Base-by-base conservation (phyloP, 2,888 invertebrate genomes). In the Scaptomyza tumidula region DNA sequence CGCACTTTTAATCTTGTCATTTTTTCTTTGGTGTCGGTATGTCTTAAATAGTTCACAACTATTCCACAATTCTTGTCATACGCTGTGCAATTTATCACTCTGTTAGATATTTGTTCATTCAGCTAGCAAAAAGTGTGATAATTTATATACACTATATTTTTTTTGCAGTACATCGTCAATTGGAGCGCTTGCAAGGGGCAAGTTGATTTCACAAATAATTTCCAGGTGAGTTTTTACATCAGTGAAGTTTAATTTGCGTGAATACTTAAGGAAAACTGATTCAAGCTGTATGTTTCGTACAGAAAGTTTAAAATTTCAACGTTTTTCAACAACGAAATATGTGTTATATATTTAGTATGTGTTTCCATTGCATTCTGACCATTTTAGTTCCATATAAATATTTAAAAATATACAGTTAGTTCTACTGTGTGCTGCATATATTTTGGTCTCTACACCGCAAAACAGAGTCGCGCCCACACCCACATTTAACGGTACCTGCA, bases 401-500 rank as follows among this genome's bases (percentile, higher is more conserved):
- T 14, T n/a, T n/a, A n/a, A n/a, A 3, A 27, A 37, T 35, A 16
- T 43, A 33, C n/a, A 44, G 29, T 19, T 24, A 35, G 2, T 13
- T 46, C 7, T 14, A 13, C 5, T 4, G 14, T 24, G 29, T 14
- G 39, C 31, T 54, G 75, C 77, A 77, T 19, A 45, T 39, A 59
- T 60, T 72, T 75, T 14, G 58, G 72, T 80, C 64, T 82, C 70
- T 86, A 84, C 56, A 86, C 80, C 61, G 75, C 77, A 50, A 71
- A 6, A 43, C 55, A 50, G 54, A 70, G 63, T 71, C 59, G 53
- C 64, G 71, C 53, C 80, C 81, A 80, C 75, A 61, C 54, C 67
- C 59, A 75, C 33, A 49, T 35, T 27, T 52, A 37, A 52, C 33
- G 31, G 31, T 44, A 56, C 57, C 49, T 33, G 35, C 37, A n/a